phyloP scores from a whole-genome alignment of 2,797 vertebrate species.

The Lepus townsendii region DNA sequence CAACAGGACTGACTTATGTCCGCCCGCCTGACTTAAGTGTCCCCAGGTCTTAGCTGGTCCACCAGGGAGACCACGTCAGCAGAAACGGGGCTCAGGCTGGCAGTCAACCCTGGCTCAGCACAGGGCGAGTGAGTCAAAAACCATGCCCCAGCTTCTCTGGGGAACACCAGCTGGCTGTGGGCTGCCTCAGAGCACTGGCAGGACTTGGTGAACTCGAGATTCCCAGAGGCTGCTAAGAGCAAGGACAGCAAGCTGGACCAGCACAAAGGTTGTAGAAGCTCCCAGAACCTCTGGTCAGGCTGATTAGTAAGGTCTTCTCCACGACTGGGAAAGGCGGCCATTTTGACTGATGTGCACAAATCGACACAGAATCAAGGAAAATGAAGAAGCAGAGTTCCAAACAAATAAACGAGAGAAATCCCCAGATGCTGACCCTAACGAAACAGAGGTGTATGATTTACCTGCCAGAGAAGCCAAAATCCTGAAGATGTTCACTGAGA shows the following conservation, averaged over 20 bases:
- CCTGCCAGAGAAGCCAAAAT: background rate
- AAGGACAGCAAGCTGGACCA: background rate
- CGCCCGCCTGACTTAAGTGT: no score
- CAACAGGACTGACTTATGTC: background rate
- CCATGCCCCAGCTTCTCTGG: background rate
- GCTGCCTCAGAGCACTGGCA: background rate
- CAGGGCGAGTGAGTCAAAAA: background rate
- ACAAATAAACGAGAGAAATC: background rate
- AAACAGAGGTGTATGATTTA: background rate
- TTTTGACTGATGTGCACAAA: background rate
- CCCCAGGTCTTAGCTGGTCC: background rate
- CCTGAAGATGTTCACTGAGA: background rate
- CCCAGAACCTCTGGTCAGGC: background rate
- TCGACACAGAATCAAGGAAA: background rate
- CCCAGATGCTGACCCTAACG: background rate
- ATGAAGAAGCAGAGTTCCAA: background rate
- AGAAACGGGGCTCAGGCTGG: background rate
- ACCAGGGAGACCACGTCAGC: background rate
- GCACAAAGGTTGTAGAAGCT: background rate
- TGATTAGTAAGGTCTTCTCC: background rate
- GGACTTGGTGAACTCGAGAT: background rate
- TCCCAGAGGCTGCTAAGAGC: background rate
- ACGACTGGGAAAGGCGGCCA: background rate
- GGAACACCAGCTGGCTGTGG: background rate
- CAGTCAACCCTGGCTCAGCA: background rate